Evolutionary conservation across 2,797 vertebrate species (phyloP).

Genomic region (Sebastes steindachneri): DNA sequence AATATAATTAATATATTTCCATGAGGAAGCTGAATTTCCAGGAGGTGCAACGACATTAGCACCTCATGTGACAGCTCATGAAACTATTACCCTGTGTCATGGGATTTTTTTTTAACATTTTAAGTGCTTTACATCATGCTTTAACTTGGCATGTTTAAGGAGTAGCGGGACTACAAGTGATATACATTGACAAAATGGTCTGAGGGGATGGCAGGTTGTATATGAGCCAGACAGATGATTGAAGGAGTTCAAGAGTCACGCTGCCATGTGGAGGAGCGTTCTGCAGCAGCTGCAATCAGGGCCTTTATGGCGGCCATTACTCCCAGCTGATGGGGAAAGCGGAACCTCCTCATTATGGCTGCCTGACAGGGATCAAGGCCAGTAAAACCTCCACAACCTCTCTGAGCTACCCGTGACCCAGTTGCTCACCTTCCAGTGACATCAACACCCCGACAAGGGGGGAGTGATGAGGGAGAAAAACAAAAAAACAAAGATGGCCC

Average conservation of each 20-base stretch:
- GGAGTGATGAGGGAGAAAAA: background rate
- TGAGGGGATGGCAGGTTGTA: conserved; percentile 33
- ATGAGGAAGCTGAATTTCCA: background rate
- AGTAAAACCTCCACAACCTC: conserved; percentile 54
- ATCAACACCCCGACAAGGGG: conserved; percentile 13
- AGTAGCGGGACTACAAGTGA: background rate
- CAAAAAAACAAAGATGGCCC: conserved; percentile 51
- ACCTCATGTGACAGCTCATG: background rate
- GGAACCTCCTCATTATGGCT: conserved; percentile 63
- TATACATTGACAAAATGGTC: conserved; percentile 25
- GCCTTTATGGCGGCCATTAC: conserved; percentile 65
- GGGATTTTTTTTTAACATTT: background rate
- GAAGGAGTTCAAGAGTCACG: conserved; percentile 49
- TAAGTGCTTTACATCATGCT: conserved; percentile 10
- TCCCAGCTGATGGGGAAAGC: conserved; percentile 61
- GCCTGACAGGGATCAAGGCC: conserved; percentile 64
- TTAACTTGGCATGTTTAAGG: conserved; percentile 8
- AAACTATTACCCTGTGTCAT: background rate
- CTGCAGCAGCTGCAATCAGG: conserved; percentile 68
- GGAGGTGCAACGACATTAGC: background rate
- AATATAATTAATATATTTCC: background rate
- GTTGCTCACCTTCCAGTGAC: conserved; percentile 55
- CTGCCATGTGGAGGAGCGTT: conserved; percentile 42
- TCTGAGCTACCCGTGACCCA: conserved; percentile 39
- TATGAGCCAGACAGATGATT: conserved; percentile 53